Evolutionary conservation across 2,113 vertebrate species (phyloP), one percentile per base, ranked within the genome.

Genomic region (Gallinago jamesoni): DNA sequence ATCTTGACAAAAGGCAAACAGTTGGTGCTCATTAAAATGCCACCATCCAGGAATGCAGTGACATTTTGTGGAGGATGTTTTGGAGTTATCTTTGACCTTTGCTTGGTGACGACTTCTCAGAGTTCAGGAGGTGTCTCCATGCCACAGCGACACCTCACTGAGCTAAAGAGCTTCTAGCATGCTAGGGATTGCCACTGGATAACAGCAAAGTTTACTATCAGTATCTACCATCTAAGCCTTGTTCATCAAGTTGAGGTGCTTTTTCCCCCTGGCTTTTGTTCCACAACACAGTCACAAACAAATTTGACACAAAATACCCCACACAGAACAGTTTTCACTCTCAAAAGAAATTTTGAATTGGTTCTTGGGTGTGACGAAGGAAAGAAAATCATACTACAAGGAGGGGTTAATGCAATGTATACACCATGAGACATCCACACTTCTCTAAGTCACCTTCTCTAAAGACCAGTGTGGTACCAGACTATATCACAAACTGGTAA

Each of bases 21-120:
- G 66, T 84, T 87, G 72, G 48, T 75, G 63, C 89, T 92, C 77
- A 92, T 96, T 96, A 95, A 94, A 95, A 96, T 90, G 67, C 82
- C 80, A 96, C 87, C 78, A 84, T 56, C 30, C 16, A 14, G 67
- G 55, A 77, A 80, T 53, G n/a, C 75, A 60, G 47, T 56, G 84
- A 60, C 84, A 84, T 80, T 89, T 91, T 73, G 23, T 41, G 50
- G 64, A 87, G 62, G 50, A 15, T 92, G 63, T 79, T 84, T 83
- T 82, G 47, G 70, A 81, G 41, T 63, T 69, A 53, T 83, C 59
- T 67, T 90, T 86, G 84, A 90, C 91, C 93, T 92, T 64, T 84
- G 76, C 30, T 66, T 3, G 1, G 19, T 16, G 68, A 82, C 68
- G 68, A 82, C 68, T 84, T 89, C 48, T 6, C 31, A 50, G 79